Base-by-base conservation (phyloP, 2,797 vertebrate genomes). In the Nannoperca australis region DNA sequence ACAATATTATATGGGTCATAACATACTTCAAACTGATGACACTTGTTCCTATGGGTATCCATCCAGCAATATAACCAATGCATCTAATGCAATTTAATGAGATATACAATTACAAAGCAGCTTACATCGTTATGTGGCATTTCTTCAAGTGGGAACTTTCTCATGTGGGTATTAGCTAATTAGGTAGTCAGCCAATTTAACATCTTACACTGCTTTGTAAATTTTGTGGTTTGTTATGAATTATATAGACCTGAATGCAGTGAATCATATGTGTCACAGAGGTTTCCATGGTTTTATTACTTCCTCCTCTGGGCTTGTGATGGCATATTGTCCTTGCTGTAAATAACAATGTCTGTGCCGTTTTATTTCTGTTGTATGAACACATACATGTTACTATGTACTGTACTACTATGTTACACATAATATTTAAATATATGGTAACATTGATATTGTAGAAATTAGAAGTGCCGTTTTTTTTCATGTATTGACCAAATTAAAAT, bases 51-150 rank as follows among this genome's bases (percentile, higher is more conserved):
- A 2, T 76, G 56, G 42, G 2, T 44, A 38, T 44, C 11, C 4
- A 78, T 63, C 10, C 0, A 1, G 38, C 20, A 45, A 10, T 54
- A 38, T 24, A 47, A 73, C 20, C 14, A 70, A 24, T 24, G 12
- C 20, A 50, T 36, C 27, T 27, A 44, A 60, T 34, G 17, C n/a
- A 10, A 44, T 49, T 59, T 51, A n/a, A 42, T 38, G n/a, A 34
- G 22, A 50, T n/a, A 20, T 36, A 56, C 8, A 58, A 13, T 47
- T 68, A 62, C 14, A 68, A 5, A 76, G 50, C n/a, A 66, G 50
- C 27, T 45, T n/a, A 6, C 34, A 49, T 66, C 1, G 49, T 47
- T 60, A 18, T 60, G 14, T 42, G 13, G 14, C 40, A 42, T 45
- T 45, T 34, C 11, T 62, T 47, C 4, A 12, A 53, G 20, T 59